phyloP scores from a whole-genome alignment of 1,140 invertebrate genomes.

The Drosophila rhopaloa region DNA sequence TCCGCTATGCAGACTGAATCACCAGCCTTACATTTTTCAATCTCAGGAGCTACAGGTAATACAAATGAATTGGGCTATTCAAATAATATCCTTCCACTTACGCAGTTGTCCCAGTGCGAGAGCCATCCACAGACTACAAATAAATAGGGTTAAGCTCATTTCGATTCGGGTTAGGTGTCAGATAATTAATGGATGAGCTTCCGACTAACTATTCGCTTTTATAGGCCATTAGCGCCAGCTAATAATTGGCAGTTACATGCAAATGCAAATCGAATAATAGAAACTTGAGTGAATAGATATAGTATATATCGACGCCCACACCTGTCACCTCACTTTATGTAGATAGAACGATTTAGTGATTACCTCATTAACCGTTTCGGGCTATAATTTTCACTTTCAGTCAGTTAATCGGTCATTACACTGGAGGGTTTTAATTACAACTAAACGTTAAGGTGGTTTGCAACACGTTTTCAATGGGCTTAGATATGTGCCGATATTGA shows the following conservation, averaged over 20 bases:
- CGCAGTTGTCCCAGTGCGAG: slow-evolving; percentile 24
- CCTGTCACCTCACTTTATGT: slow-evolving; percentile 10
- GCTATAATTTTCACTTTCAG: slow-evolving; percentile 29
- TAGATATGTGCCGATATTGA: not conserved
- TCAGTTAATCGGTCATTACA: slow-evolving; percentile 10
- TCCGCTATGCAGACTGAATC: slow-evolving; percentile 50
- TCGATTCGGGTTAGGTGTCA: slow-evolving; percentile 14
- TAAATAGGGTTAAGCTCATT: slow-evolving; percentile 12
- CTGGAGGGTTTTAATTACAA: slow-evolving; percentile 3
- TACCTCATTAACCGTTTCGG: slow-evolving; percentile 1
- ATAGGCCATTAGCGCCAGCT: slow-evolving; percentile 8
- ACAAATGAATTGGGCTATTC: not conserved
- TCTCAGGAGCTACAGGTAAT: slow-evolving; percentile 36
- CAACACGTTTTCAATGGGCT: not conserved
- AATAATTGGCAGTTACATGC: slow-evolving; percentile 16
- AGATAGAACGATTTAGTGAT: slow-evolving; percentile 5
- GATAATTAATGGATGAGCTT: slow-evolving; percentile 26
- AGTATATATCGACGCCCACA: slow-evolving; percentile 14
- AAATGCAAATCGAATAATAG: slow-evolving; percentile 21
- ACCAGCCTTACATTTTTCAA: slow-evolving; percentile 42
- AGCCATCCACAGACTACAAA: slow-evolving; percentile 6
- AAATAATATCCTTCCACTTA: slow-evolving; percentile 9
- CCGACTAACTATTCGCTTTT: slow-evolving; percentile 16
- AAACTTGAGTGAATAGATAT: slow-evolving; percentile 14
- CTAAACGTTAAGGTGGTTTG: not conserved